These are phyloP conservation scores for Anoplius nigerrimus DNA, from an alignment of 2,888 invertebrate species.

Conservation along the genomic window DNA sequence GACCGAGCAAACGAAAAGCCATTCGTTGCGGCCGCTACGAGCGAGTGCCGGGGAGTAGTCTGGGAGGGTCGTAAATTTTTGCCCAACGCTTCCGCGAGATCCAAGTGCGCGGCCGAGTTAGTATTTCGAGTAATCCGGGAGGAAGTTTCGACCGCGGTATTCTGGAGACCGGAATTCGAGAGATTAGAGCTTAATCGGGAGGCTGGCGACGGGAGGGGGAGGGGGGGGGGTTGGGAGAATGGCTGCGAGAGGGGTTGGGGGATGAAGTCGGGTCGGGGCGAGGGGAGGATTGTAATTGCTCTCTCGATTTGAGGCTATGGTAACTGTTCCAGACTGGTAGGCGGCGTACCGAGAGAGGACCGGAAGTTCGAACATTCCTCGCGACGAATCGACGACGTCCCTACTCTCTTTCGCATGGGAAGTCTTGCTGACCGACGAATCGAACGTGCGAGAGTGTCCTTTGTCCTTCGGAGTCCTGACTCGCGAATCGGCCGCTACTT, in stretches of 20 bases:
- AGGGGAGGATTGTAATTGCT: slow-evolving; percentile 34
- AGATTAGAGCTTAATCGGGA: slow-evolving; percentile 38
- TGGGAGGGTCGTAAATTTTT: no score
- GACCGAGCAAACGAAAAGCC: no score
- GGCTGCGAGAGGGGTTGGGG: no score
- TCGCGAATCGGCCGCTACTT: no score
- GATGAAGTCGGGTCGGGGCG: no score
- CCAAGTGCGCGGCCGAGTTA: slow-evolving; percentile 9
- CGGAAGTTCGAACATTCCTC: slow-evolving; percentile 30
- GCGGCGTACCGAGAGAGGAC: slow-evolving; percentile 26
- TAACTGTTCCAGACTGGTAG: slow-evolving; percentile 35
- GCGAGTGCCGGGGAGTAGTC: no score
- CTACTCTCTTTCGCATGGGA: no score
- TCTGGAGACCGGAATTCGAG: slow-evolving; percentile 33
- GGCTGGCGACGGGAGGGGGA: slow-evolving; percentile 5
- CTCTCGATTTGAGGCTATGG: slow-evolving; percentile 27
- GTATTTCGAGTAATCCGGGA: slow-evolving; percentile 26
- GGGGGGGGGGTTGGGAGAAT: no score
- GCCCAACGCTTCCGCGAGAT: not conserved
- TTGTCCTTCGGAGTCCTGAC: no score
- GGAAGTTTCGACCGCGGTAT: slow-evolving; percentile 34
- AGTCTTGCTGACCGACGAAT: no score
- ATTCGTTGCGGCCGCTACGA: no score
- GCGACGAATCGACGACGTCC: not conserved
- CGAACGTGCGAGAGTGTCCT: no score